These are phyloP conservation scores for Zaprionus ornatus DNA, from an alignment of 1,140 invertebrate genomes.

Conservation along the genomic window DNA sequence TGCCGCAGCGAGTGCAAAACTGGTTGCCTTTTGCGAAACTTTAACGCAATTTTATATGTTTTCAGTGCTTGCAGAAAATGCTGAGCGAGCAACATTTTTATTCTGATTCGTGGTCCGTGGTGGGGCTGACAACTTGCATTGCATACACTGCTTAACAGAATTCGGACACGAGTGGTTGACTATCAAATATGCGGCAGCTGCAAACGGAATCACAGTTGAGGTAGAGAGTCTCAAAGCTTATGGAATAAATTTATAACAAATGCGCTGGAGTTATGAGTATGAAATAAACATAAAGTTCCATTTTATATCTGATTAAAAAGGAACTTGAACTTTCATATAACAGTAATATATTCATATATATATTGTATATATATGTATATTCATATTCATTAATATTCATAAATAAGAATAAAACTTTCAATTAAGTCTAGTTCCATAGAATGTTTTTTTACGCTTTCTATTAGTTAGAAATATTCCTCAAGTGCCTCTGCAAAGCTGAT, in stretches of 20 bases:
- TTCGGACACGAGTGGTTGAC: neutral
- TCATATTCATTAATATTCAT: too few relatives aligned
- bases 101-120: slow-evolving; percentile 62
- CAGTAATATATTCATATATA: too few relatives aligned
- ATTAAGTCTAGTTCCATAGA: too few relatives aligned
- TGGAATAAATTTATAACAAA: neutral
- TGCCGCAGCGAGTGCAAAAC: slow-evolving; percentile 38
- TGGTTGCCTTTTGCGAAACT: slow-evolving; percentile 29
- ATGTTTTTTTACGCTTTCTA: too few relatives aligned
- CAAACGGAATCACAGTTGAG: neutral
- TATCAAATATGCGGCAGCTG: slow-evolving; percentile 11
- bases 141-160: slow-evolving; percentile 20
- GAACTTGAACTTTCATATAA: neutral
- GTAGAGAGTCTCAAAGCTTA: neutral
- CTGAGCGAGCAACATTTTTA: slow-evolving; percentile 66
- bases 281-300: neutral
- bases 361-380: too few relatives aligned
- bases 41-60: slow-evolving; percentile 58
- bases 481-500: neutral
- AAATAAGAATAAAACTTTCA: too few relatives aligned
- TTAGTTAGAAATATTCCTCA: neutral
- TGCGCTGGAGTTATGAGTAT: neutral
- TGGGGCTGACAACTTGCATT: slow-evolving; percentile 20
- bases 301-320: neutral
- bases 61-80: slow-evolving; percentile 15